Base-by-base conservation (phyloP, 2,888 invertebrate genomes). In the Diarsia dahlii region DNA sequence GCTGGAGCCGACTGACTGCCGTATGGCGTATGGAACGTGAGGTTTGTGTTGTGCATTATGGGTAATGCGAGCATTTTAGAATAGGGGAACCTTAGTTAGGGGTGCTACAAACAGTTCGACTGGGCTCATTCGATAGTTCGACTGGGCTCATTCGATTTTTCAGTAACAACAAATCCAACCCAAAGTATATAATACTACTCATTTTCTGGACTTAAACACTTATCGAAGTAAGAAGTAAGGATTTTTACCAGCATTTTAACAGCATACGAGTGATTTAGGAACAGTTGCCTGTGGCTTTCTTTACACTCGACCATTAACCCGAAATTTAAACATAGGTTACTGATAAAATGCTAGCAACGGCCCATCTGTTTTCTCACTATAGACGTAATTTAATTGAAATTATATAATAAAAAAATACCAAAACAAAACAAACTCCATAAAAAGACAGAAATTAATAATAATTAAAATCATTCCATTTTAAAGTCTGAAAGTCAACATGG, bases 401-500 rank as follows among this genome's bases (percentile, higher is more conserved):
- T n/a, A 68, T 62, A n/a, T 39, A 6, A 12, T 45, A 77, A 66
- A 72, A 10, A 23, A 45, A 45, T 15, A 70, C n/a, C 56, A 13
- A 66, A 52, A 67, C 52, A 71, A 56, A 64, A 67, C 52, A 71
- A 56, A 64, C 60, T 45, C 48, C 45, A 63, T 62, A 64, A 48
- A 70, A 76, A 64, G 28, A 39, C 58, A 20, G 0, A 60, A 68
- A 76, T 68, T 5, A 72, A 77, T 81, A 76, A 64, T 5, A 72
- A 77, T 81, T 71, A 72, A 81, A 85, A 69, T 64, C 9, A 77
- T 85, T 77, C 63, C 39, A 78, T 78, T 71, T 82, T 84, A 73
- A 84, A 85, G 48, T 82, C 69, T 39, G 48, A 76, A 72, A 81
- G 74, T 78, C 72, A 85, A 84, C 82, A 81, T 39, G 39, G 6